A percentile compares a stretch with the other conserved stretches of the same genome.
These are phyloP conservation scores for Microchirus variegatus DNA, from an alignment of 2,797 vertebrate species.

Conservation along the genomic window DNA sequence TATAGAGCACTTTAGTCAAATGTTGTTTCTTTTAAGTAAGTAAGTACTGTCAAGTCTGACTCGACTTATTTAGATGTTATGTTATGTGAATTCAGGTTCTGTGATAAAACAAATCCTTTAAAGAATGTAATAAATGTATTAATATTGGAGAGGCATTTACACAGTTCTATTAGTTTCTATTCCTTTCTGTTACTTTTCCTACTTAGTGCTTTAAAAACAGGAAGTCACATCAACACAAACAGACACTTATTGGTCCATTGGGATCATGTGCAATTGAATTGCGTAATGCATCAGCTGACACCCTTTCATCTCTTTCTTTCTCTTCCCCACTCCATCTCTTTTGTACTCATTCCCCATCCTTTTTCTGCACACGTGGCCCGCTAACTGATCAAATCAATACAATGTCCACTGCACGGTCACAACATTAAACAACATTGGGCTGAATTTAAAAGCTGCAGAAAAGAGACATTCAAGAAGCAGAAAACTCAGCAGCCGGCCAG, in stretches of 20 bases:
- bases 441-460: neutral
- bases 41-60: too few relatives aligned
- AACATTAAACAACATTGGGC: constrained; percentile 5
- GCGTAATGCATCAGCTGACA: constrained; percentile 68
- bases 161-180: neutral
- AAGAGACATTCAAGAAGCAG: neutral
- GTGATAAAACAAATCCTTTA: too few relatives aligned
- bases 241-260: constrained; percentile 29
- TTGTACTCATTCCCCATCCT: constrained; percentile 1
- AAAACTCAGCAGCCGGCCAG: constrained; percentile 30
- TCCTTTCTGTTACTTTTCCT: constrained; percentile 3
- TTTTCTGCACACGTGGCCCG: neutral
- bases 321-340: neutral
- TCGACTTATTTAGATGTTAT: too few relatives aligned
- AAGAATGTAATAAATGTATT: too few relatives aligned
- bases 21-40: too few relatives aligned
- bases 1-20: too few relatives aligned
- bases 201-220: constrained; percentile 8
- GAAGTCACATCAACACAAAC: constrained; percentile 24
- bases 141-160: neutral
- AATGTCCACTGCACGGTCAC: neutral
- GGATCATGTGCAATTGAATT: constrained; percentile 68
- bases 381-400: constrained; percentile 10
- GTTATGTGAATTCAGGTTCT: too few relatives aligned
- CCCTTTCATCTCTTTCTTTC: constrained; percentile 9